Evolutionary conservation across 2,113 vertebrate genomes (phyloP).

Genomic region (Narcine bancroftii): DNA sequence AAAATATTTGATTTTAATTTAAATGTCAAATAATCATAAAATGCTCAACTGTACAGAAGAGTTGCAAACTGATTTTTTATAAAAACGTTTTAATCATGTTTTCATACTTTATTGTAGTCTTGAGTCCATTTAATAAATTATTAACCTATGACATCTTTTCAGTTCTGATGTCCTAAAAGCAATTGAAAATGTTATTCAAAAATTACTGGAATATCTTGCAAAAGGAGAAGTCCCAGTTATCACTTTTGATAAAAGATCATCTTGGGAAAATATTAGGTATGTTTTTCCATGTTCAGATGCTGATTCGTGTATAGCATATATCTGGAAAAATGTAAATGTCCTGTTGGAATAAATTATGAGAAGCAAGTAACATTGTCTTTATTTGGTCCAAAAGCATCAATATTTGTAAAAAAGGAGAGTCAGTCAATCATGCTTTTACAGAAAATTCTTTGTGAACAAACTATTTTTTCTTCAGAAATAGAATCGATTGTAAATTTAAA

Average conservation of each 20-base stretch:
- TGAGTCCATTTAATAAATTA: neutral
- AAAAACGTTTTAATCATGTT: neutral
- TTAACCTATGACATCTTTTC: constrained; percentile 43
- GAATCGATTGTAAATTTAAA: neutral
- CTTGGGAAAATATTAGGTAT: constrained; percentile 76
- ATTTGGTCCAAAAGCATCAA: neutral
- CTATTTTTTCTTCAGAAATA: constrained; percentile 4
- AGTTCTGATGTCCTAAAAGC: constrained; percentile 68
- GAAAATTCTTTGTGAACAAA: neutral
- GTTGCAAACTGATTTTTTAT: neutral
- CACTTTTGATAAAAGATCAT: constrained; percentile 61
- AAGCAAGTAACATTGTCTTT: neutral
- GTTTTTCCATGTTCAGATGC: neutral
- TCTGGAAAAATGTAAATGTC: neutral
- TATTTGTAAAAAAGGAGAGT: neutral
- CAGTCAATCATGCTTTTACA: neutral
- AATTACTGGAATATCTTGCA: constrained; percentile 60
- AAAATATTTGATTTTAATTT: neutral
- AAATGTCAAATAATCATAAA: neutral
- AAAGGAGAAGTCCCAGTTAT: constrained; percentile 68
- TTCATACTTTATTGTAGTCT: neutral
- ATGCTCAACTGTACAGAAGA: neutral
- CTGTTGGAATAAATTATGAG: neutral
- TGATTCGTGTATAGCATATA: neutral
- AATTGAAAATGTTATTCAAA: constrained; percentile 74